phyloP scores from a whole-genome alignment of 2,113 vertebrate species.

The Eurystomus gularis region DNA sequence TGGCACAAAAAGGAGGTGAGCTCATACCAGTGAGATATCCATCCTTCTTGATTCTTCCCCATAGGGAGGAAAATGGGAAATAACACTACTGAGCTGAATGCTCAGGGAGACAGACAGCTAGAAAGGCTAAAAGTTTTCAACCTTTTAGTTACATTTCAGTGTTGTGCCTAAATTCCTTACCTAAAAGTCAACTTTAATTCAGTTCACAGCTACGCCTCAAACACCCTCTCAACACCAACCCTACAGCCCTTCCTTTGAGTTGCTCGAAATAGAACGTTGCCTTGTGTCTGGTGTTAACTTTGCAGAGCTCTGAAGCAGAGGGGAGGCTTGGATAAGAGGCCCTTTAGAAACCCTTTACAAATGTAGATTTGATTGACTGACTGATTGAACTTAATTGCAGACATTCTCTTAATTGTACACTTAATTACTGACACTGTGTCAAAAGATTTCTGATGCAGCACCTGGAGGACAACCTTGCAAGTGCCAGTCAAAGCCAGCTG shows the following conservation, averaged over 20 bases:
- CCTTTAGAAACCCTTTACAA: constrained; percentile 66
- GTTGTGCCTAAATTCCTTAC: neutral
- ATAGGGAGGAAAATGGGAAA: neutral
- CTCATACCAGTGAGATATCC: neutral
- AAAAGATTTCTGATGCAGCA: constrained; percentile 72
- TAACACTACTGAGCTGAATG: neutral
- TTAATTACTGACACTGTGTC: constrained; percentile 75
- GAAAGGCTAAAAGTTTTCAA: neutral
- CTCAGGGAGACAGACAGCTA: neutral
- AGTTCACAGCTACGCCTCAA: neutral
- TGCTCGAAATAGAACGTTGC: neutral
- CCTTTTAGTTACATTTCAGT: neutral
- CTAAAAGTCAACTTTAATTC: neutral
- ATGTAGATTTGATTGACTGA: constrained; percentile 69
- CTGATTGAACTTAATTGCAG: constrained; percentile 74
- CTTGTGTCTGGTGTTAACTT: neutral
- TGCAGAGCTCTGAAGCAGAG: neutral
- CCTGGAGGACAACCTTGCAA: constrained; percentile 71
- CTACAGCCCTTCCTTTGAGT: neutral
- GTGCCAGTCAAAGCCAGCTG: constrained; percentile 68
- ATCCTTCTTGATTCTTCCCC: neutral
- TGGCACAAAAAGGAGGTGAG: neutral
- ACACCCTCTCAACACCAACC: neutral
- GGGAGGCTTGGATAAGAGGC: constrained; percentile 35
- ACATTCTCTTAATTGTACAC: constrained; percentile 71